Conservation (phyloP, 1,140 invertebrate species). For the Oncopeltus fasciatus region DNA sequence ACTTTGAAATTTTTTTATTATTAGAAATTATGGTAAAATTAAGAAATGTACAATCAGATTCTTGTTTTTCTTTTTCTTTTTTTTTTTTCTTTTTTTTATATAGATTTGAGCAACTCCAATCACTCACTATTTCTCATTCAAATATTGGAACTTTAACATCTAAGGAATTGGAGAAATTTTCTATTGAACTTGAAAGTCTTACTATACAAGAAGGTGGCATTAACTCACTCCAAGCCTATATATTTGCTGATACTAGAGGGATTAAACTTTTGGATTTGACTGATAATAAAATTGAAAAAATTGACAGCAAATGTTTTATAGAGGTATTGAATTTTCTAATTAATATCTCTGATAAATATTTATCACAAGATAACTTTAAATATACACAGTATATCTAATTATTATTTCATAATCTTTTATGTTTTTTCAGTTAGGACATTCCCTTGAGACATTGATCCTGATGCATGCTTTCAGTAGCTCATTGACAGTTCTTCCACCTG, state of each 20-base stretch:
- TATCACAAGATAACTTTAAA: too few relatives aligned
- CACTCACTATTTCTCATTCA: conserved; percentile 52
- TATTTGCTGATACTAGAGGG: conserved; percentile 63
- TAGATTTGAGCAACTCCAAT: conserved; percentile 62
- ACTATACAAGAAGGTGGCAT: conserved; percentile 55
- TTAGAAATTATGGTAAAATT: background rate
- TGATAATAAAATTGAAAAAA: conserved; percentile 59
- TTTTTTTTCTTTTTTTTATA: background rate
- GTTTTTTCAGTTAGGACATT: conserved; percentile 49
- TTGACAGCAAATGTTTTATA: conserved; percentile 65
- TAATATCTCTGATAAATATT: too few relatives aligned
- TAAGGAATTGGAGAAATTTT: conserved; percentile 65
- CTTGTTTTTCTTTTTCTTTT: too few relatives aligned
- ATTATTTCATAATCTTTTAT: background rate
- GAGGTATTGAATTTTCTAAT: too few relatives aligned
- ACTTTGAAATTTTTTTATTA: background rate
- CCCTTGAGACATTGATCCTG: conserved; percentile 54
- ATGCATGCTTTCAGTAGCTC: conserved; percentile 55
- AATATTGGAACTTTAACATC: conserved; percentile 42
- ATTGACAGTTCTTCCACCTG: conserved; percentile 47
- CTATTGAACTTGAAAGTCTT: conserved; percentile 68
- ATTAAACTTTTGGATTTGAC: conserved; percentile 70
- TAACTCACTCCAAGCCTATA: conserved; percentile 55
- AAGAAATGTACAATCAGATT: background rate
- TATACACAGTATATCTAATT: too few relatives aligned